A percentile compares a stretch with the other conserved stretches of the same genome.
These are phyloP conservation scores for Scaptomyza reducta DNA, from an alignment of 2,888 invertebrate genomes.

Conservation along the genomic window DNA sequence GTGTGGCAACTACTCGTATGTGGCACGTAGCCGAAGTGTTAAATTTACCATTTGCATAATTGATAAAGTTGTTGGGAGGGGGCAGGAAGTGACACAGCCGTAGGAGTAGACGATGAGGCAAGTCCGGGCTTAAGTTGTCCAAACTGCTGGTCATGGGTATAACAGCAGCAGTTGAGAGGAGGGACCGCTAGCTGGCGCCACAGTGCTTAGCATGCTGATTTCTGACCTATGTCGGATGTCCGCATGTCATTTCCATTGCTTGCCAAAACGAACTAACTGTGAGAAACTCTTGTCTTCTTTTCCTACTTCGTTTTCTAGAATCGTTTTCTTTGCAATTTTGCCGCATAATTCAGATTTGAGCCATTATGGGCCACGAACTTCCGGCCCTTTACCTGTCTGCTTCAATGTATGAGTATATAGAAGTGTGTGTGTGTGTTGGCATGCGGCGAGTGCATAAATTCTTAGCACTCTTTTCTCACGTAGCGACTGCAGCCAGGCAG, in stretches of 20 bases:
- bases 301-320: conserved; percentile 3
- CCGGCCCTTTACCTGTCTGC: conserved; percentile 47
- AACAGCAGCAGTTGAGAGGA: conserved; percentile 11
- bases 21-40: conserved; percentile 70
- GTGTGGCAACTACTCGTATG: conserved; percentile 34
- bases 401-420: conserved; percentile 9
- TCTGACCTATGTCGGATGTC: conserved; percentile 77
- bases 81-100: not conserved
- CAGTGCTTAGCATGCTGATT: conserved; percentile 73
- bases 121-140: conserved; percentile 48
- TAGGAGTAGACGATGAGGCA: not conserved
- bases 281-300: conserved; percentile 14
- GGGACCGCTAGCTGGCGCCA: conserved; percentile 37
- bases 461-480: conserved; percentile 56
- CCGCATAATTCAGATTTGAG: conserved; percentile 77
- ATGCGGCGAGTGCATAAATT: conserved; percentile 76
- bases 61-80: conserved; percentile 69
- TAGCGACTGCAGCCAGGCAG: conserved; percentile 46
- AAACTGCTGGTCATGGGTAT: conserved; percentile 25
- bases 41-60: conserved; percentile 81
- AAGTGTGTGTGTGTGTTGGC: conserved; percentile 43
- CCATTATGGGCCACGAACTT: conserved; percentile 72
- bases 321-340: conserved; percentile 44
- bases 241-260: conserved; percentile 71
- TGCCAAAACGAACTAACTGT: conserved; percentile 17